A percentile compares a stretch with the other conserved stretches of the same genome.
Evolutionary conservation across 2,797 vertebrate genomes (phyloP).

Genomic region (Enteromius viviparus): DNA sequence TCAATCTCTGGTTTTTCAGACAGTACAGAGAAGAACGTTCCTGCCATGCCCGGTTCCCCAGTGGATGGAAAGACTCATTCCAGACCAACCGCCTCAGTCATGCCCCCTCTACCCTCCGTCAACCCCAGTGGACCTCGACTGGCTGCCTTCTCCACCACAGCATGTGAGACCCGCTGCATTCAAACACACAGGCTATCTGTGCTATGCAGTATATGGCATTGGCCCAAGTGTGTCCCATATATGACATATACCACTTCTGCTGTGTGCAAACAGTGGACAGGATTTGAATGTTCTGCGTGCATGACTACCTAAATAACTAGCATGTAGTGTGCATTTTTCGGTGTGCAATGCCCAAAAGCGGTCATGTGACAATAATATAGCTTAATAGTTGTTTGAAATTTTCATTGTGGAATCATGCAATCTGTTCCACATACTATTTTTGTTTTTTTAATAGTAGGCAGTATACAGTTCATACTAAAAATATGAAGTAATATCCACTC

Average conservation of each 20-base stretch:
- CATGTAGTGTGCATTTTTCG: neutral
- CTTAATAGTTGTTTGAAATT: neutral
- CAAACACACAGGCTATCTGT: neutral
- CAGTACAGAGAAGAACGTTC: constrained; percentile 93
- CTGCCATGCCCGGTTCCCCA: constrained; percentile 98
- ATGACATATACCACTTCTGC: neutral
- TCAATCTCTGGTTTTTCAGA: constrained; percentile 72
- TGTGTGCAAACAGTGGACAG: neutral
- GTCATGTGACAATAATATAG: neutral
- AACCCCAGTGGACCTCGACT: constrained; percentile 91
- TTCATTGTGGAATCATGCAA: neutral
- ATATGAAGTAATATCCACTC: neutral
- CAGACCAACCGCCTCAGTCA: constrained; percentile 91
- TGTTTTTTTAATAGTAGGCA: neutral
- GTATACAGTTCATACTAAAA: neutral
- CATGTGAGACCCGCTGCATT: constrained; percentile 77
- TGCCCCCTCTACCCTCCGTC: constrained; percentile 94
- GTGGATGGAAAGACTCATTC: constrained; percentile 98
- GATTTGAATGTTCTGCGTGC: neutral
- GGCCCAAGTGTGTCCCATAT: neutral
- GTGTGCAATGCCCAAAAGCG: neutral
- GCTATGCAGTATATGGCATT: neutral
- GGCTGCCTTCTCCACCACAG: constrained; percentile 90
- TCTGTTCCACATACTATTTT: neutral
- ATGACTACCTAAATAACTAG: neutral